Conservation (phyloP, 2,888 invertebrate genomes). For the Strigamia maritima region DNA sequence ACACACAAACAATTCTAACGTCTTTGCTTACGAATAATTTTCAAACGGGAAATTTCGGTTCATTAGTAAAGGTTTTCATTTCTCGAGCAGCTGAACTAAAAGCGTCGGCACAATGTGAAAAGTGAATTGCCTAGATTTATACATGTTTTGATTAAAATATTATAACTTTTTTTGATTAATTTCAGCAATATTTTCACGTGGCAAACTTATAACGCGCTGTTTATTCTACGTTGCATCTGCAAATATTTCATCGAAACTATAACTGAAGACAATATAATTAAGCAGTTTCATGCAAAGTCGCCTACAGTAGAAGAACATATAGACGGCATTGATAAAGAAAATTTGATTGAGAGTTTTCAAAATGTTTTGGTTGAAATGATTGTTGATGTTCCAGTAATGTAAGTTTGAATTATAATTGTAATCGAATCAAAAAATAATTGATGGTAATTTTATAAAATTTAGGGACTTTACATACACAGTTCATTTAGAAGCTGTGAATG, state of each 20-base stretch:
- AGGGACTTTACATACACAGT: conserved; percentile 79
- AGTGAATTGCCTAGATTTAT: conserved; percentile 59
- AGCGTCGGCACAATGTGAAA: conserved; percentile 80
- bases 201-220: conserved; percentile 91
- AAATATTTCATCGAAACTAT: conserved; percentile 89
- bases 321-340: conserved; percentile 47
- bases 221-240: conserved; percentile 72
- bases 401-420: conserved; percentile 50
- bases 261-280: conserved; percentile 79
- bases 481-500: conserved; percentile 83
- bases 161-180: conserved; percentile 46
- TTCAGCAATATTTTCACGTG: conserved; percentile 74
- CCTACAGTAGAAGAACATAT: conserved; percentile 44
- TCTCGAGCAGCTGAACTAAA: conserved; percentile 76
- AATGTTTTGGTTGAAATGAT: conserved; percentile 73
- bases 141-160: not conserved
- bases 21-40: conserved; percentile 77
- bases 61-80: conserved; percentile 81
- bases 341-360: conserved; percentile 67
- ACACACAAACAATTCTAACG: conserved; percentile 71
- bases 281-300: conserved; percentile 69
- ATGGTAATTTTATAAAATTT: conserved; percentile 41
- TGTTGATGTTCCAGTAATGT: conserved; percentile 78
- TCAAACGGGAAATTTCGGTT: conserved; percentile 82
- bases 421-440: not conserved